Evolutionary conservation across 1,140 invertebrate species (phyloP), one percentile per base, ranked within the genome.

Genomic region (Phenacoccus solenopsis): DNA sequence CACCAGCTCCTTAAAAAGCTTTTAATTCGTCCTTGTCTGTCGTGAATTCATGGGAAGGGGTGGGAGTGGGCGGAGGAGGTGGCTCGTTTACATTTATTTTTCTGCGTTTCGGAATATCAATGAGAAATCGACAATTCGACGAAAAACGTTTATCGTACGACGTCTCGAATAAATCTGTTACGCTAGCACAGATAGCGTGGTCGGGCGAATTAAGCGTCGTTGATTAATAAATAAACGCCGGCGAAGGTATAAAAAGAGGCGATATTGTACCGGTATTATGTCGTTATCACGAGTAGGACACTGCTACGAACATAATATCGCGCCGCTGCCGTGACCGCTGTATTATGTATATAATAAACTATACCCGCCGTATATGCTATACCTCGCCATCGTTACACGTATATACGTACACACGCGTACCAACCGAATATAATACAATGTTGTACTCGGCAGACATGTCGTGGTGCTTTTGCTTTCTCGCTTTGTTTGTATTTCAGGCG

Each of bases 401-500:
- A 32, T 5, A 13, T 32, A 32, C 30, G 13, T 32, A 5, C 13
- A 32, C 30, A 32, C 13, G 30, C 30, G 30, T 32, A 32, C 13
- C 5, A 7, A 32, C 30, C 13, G 30, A 49, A 49, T 49, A 49
- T 49, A 49, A 49, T 49, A 49, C 38, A 49, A 49, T 49, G 30
- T 32, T 32, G 38, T 49, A n/a, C 20, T 9, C 20, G 2, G 38
- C 38, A 49, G 38, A 49, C 38, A 49, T 49, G 38, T 49, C 38
- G 38, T 16, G 30, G 30, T 13, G 5, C 30, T 32, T n/a, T n/a
- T n/a, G n/a, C n/a, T n/a, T n/a, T 32, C 30, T 10, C 13, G 38
- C 38, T 49, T 49, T 49, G 38, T 49, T 49, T 49, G 38, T n/a
- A 49, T 49, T 49, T n/a, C n/a, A n/a, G 38, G 38, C 38, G 38